phyloP scores from a whole-genome alignment of 2,797 vertebrate species.

The Microctenopoma stevenorrisi region DNA sequence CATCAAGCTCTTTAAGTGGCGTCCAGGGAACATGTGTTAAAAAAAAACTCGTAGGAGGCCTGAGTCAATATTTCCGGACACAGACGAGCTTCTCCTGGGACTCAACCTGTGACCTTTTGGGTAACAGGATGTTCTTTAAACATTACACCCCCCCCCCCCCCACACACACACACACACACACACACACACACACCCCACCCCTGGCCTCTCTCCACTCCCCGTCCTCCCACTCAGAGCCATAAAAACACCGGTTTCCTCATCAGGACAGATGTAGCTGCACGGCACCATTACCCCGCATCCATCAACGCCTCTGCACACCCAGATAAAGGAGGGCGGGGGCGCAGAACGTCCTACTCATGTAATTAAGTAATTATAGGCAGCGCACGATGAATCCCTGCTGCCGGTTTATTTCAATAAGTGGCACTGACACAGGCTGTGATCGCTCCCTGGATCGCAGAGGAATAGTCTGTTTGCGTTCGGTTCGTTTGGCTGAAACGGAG shows the following conservation, averaged over 20 bases:
- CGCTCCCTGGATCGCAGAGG: neutral
- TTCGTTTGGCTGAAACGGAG: neutral
- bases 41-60: neutral
- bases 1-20: neutral
- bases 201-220: constrained; percentile 1
- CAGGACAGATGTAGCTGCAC: constrained; percentile 44
- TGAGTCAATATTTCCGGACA: constrained; percentile 19
- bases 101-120: constrained; percentile 27
- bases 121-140: constrained; percentile 7
- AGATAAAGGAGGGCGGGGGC: constrained; percentile 17
- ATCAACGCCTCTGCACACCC: constrained; percentile 55
- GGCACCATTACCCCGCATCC: constrained; percentile 52
- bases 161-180: too few species aligned
- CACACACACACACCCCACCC: neutral
- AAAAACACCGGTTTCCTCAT: constrained; percentile 49
- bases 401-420: constrained; percentile 41
- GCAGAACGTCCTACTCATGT: constrained; percentile 29
- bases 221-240: constrained; percentile 41
- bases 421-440: constrained; percentile 9
- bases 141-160: neutral
- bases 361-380: constrained; percentile 64
- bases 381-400: constrained; percentile 36
- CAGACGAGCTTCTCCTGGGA: constrained; percentile 4
- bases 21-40: neutral
- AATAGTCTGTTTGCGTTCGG: neutral